A percentile compares a stretch with the other conserved stretches of the same genome.
phyloP scores from a whole-genome alignment of 53 echinoderm and acorn worm species.

The Crossaster papposus region DNA sequence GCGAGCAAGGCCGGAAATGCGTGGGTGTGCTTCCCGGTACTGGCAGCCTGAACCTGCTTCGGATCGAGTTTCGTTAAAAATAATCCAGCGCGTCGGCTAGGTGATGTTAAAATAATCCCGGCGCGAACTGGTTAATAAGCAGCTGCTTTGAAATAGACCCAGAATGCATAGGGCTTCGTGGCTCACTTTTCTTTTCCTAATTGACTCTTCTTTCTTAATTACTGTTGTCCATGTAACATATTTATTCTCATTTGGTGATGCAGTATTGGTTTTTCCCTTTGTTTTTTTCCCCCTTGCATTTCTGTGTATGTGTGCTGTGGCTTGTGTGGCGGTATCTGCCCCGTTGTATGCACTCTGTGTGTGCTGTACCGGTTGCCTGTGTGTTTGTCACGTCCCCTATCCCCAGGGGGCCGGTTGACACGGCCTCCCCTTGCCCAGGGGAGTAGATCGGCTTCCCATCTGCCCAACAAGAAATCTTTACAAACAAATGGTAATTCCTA shows the following conservation, averaged over 20 bases:
- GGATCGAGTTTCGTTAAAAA: no score
- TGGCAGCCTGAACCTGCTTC: no score
- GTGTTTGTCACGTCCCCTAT: constrained; percentile 12
- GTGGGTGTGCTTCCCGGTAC: no score
- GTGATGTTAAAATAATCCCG: no score
- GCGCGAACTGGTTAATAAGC: no score
- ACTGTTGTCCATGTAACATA: not conserved
- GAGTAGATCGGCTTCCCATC: constrained; percentile 34
- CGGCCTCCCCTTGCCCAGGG: constrained; percentile 55
- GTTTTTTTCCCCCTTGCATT: not conserved
- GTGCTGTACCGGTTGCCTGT: constrained; percentile 49
- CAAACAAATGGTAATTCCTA: constrained; percentile 35
- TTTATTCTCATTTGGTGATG: not conserved
- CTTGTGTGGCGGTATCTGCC: constrained; percentile 39
- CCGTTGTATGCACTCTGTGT: constrained; percentile 21
- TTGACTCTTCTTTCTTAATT: constrained; percentile 10
- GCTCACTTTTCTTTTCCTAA: not conserved
- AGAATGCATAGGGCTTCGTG: no score
- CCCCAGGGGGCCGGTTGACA: constrained; percentile 39
- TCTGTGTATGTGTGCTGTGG: constrained; percentile 29
- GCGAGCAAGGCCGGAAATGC: no score
- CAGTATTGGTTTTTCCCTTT: not conserved
- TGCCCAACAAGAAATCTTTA: constrained; percentile 54
- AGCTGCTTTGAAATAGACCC: no score
- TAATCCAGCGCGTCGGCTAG: no score